Conservation (phyloP, 92 coral and sea anemone species). For the Palythoa grandis region DNA sequence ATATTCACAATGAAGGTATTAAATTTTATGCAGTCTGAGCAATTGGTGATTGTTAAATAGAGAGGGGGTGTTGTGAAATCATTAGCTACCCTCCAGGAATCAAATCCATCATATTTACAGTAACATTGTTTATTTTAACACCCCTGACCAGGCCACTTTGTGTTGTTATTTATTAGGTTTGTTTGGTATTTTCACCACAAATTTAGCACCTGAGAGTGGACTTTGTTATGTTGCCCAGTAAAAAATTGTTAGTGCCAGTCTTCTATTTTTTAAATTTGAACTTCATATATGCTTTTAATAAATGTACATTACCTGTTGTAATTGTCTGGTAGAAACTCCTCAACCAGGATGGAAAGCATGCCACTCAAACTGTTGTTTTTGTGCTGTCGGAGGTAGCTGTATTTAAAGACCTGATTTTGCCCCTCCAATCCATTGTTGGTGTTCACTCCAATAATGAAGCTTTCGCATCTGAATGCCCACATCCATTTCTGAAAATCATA, state of each 20-base stretch:
- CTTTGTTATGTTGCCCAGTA: neutral
- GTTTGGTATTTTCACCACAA: neutral
- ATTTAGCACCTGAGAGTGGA: neutral
- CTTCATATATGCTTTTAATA: neutral
- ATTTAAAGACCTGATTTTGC: constrained; percentile 42
- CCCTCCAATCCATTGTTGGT: constrained; percentile 39
- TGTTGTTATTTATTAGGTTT: neutral
- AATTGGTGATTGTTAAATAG: neutral
- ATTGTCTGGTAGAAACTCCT: constrained; percentile 17
- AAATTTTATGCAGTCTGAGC: no score
- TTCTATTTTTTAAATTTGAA: neutral
- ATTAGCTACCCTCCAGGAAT: neutral
- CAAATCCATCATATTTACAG: neutral
- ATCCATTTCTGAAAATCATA: neutral
- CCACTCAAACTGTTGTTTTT: constrained; percentile 2
- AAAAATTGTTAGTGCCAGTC: neutral
- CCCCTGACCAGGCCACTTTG: neutral
- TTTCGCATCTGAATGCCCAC: neutral
- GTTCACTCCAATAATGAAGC: neutral
- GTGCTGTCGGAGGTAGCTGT: neutral
- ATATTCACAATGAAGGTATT: neutral
- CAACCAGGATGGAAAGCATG: constrained; percentile 5
- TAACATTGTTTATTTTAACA: neutral
- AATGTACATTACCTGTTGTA: constrained; percentile 4
- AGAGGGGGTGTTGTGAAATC: neutral